Evolutionary conservation across 2,797 vertebrate species (phyloP), one percentile per base, ranked within the genome.

Genomic region (Onychomys torridus): DNA sequence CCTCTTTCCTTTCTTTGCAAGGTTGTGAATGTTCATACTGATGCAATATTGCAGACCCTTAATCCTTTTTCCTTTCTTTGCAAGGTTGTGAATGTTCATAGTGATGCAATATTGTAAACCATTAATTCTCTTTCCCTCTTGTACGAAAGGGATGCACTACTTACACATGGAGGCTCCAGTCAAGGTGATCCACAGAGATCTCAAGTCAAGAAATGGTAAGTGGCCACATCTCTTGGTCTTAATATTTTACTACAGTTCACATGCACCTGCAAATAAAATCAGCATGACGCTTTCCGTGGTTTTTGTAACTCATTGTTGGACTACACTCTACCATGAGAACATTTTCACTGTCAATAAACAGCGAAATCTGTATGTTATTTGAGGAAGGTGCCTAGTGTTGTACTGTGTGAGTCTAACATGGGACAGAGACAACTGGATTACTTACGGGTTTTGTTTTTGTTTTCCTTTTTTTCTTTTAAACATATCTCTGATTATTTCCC

Each of bases 141-240:
- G 0, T 89, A 46, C 61, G 7, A 96, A 95, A 99, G 99, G 99
- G 98, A 99, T 99, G 99, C 99, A 99, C 98, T 99, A 99, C 97
- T 99, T 99, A 98, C 99, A 99, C 92, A 99, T 99, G 97, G 99
- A 99, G 96, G 99, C 99, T 91, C 99, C 99, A 0, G 98, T 99
- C 43, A 99, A 99, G 98, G 99, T 99, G 98, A 99, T 99, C 98
- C 99, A 99, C 99, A 98, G 99, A 98, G 99, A 99, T 98, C 99
- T 99, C 81, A 99, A 99, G 97, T 99, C 99, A 98, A 99, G 99
- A 98, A 99, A 99, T 93, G 99, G 99, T 99, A 99, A 99, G 97
- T 97, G 98, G 37, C 85, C 90, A 90, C 91, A 29, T 88, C 40
- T 67, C 90, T 96, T 93, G 94, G 95, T 85, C 0, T 0, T 92